Percentiles rank a stretch among this genome's conserved stretches.
Evolutionary conservation across 2,797 vertebrate genomes (phyloP).

Genomic region (Molothrus ater): DNA sequence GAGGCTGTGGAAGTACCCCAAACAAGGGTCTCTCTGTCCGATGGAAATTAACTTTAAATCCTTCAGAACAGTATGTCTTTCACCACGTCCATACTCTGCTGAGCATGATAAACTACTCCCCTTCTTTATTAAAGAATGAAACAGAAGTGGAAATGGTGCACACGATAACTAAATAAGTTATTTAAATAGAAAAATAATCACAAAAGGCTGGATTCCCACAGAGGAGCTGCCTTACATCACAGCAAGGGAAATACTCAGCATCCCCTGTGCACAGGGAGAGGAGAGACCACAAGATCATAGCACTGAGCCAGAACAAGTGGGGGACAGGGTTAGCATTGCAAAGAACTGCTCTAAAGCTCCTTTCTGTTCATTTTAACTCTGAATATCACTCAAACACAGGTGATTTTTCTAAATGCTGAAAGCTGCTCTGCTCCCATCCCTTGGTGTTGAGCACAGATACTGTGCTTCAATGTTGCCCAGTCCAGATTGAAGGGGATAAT

Average conservation of each 20-base stretch:
- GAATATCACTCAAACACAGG: background rate
- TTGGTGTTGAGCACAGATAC: background rate
- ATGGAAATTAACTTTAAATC: constrained; percentile 6
- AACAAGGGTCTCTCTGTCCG: background rate
- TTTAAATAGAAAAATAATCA: background rate
- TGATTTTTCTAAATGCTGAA: background rate
- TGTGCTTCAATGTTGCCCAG: accelerated
- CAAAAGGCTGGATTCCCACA: background rate
- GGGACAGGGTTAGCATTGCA: background rate
- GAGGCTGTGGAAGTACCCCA: background rate
- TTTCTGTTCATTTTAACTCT: background rate
- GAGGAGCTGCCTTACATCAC: background rate
- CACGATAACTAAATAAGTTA: background rate
- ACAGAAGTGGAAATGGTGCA: background rate
- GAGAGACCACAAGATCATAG: background rate
- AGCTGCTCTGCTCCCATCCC: background rate
- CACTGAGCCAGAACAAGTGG: background rate
- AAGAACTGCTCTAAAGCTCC: background rate
- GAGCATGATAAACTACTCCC: background rate
- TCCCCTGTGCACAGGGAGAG: background rate
- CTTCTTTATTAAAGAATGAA: background rate
- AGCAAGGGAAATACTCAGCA: background rate
- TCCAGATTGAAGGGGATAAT: background rate
- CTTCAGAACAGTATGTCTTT: constrained; percentile 28
- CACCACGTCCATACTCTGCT: background rate